Evolutionary conservation across 2,113 vertebrate genomes (phyloP).

Genomic region (Muscicapa adusta): DNA sequence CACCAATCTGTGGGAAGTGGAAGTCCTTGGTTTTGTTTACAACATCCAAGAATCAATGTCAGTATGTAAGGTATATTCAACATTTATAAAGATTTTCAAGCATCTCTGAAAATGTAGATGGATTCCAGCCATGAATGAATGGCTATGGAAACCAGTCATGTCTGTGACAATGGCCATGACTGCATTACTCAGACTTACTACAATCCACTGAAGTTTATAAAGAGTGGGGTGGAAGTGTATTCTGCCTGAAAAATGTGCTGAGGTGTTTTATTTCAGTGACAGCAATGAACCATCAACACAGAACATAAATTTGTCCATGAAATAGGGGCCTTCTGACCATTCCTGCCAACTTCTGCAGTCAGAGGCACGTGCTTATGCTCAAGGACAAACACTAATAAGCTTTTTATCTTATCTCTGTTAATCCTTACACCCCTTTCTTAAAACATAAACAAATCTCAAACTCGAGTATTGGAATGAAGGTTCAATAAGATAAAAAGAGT

Average conservation of each 20-base stretch:
- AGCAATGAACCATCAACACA: not conserved
- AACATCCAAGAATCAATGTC: not conserved
- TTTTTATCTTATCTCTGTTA: not conserved
- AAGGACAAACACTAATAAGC: not conserved
- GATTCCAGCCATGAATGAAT: not conserved
- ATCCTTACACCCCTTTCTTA: not conserved
- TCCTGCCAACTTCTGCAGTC: not conserved
- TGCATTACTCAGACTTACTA: not conserved
- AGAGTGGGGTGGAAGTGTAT: not conserved
- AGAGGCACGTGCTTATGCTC: not conserved
- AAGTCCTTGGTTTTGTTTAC: not conserved
- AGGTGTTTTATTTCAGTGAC: not conserved
- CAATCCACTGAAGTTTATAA: not conserved
- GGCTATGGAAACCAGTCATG: not conserved
- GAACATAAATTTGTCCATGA: not conserved
- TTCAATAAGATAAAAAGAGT: not conserved
- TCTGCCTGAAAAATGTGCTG: not conserved
- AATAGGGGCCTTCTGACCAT: not conserved
- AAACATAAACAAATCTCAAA: not conserved
- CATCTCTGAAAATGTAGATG: not conserved
- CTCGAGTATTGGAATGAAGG: not conserved
- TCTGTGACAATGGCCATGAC: not conserved
- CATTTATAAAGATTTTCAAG: not conserved
- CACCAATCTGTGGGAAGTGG: not conserved
- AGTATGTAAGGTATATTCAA: not conserved